These are phyloP conservation scores for Porites australiensis DNA, from an alignment of 64 coral and sea anemone genomes.

Conservation along the genomic window DNA sequence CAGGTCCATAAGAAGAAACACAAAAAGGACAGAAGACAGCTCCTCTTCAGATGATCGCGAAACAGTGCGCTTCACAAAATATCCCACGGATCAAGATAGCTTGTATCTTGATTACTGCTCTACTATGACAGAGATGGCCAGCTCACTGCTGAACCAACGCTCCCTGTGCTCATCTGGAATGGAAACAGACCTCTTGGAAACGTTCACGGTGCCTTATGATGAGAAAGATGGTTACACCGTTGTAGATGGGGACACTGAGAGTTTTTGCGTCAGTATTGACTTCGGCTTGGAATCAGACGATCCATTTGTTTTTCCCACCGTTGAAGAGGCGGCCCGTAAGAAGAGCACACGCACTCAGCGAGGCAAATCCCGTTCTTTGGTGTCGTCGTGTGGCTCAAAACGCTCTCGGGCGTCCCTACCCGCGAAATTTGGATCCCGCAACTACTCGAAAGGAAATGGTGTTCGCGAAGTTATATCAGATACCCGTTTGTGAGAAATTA, in stretches of 20 bases:
- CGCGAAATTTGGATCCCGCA: conserved; percentile 53
- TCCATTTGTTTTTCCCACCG: conserved; percentile 15
- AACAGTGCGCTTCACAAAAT: background rate
- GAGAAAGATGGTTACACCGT: conserved; percentile 17
- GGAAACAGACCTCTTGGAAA: conserved; percentile 29
- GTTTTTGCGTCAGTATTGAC: conserved; percentile 33
- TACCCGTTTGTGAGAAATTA: conserved; percentile 10
- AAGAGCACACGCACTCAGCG: background rate
- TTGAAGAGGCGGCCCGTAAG: background rate
- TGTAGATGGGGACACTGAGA: conserved; percentile 9
- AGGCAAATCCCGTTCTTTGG: background rate
- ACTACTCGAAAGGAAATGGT: conserved; percentile 6
- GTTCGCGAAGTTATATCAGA: conserved; percentile 47
- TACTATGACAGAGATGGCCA: conserved; percentile 32
- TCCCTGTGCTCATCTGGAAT: conserved; percentile 8
- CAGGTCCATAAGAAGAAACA: background rate
- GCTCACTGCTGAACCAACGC: conserved; percentile 22
- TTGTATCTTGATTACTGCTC: conserved; percentile 17
- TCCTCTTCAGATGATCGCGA: background rate
- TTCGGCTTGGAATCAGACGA: conserved; percentile 39
- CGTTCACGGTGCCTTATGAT: conserved; percentile 8
- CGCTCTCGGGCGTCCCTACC: conserved; percentile 39
- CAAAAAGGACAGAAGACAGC: background rate
- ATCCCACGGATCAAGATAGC: background rate
- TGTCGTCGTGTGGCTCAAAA: conserved; percentile 1